phyloP scores from a whole-genome alignment of 2,113 vertebrate genomes.

The Cinclus mexicanus region DNA sequence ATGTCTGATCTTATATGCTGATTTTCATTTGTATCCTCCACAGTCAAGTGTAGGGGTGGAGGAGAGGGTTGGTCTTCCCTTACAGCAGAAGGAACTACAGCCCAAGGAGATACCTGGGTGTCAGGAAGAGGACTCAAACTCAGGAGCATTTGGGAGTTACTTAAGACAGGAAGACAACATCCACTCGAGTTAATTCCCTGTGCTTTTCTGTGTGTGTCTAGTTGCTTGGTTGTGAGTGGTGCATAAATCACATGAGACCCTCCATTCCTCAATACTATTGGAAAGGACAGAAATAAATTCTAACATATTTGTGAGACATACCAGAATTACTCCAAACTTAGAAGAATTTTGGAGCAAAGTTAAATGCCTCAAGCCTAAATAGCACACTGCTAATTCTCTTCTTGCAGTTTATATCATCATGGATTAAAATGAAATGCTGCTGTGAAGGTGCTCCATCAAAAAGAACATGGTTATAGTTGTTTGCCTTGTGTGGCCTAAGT shows the following conservation, averaged over 20 bases:
- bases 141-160: neutral
- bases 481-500: neutral
- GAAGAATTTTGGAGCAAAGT: neutral
- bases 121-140: neutral
- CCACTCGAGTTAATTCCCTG: neutral
- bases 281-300: neutral
- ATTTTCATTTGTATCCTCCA: neutral
- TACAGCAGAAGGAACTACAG: neutral
- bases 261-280: neutral
- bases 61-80: neutral
- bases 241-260: neutral
- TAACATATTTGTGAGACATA: neutral
- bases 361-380: neutral
- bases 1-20: neutral
- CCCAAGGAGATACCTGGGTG: neutral
- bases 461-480: fast-evolving
- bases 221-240: neutral
- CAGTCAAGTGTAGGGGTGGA: neutral
- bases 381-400: neutral
- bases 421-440: neutral
- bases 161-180: neutral
- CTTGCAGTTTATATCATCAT: neutral
- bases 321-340: neutral
- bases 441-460: neutral
- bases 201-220: neutral